Base-by-base conservation (phyloP, 2,888 invertebrate genomes). In the Campoplex nolae region DNA sequence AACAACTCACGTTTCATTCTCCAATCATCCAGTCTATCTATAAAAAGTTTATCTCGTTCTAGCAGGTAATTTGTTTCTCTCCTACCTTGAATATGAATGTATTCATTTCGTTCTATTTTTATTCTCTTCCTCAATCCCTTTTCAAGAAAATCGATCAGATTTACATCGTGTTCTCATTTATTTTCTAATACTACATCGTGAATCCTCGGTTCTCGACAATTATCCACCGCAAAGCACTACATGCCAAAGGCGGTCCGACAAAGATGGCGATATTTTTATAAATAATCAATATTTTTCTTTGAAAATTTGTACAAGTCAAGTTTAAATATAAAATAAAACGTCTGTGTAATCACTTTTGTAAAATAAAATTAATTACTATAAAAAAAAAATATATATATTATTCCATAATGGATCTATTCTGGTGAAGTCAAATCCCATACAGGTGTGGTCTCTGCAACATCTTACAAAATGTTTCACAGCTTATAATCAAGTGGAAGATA, bases 1-100 rank as follows among this genome's bases (percentile, higher is more conserved):
- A 58, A 78, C 76, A 35, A 83, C 84, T 84, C 80, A 62, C 86
- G 58, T 77, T 51, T 68, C 51, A 70, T 75, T 87, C 75, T 73
- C 65, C 76, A 80, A 77, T 86, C 80, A 71, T 45, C 54, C 54
- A 77, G 80, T 84, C 81, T 68, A 78, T 82, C 58, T 78, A 42
- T 23, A 18, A 58, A 75, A 65, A 48, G 56, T 70, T 78, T 82
- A 75, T 56, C 58, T 71, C 78, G 48, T 70, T 77, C 54, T 71
- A 35, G 62, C 56, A 75, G 74, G 71, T 78, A 79, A 87, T 87
- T 84, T 65, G 45, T 79, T 84, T 70, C 58, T 65, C 11, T 79
- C 48, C 54, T 62, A 81, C 54, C 78, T 76, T 73, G 18, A 58
- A 81, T 67, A 48, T 75, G 16, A 56, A 67, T 48, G 13, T 51